Percentiles rank a stretch among this genome's conserved stretches.
phyloP scores from a whole-genome alignment of 2,888 invertebrate species.

The Hemicrepidius hirtus region DNA sequence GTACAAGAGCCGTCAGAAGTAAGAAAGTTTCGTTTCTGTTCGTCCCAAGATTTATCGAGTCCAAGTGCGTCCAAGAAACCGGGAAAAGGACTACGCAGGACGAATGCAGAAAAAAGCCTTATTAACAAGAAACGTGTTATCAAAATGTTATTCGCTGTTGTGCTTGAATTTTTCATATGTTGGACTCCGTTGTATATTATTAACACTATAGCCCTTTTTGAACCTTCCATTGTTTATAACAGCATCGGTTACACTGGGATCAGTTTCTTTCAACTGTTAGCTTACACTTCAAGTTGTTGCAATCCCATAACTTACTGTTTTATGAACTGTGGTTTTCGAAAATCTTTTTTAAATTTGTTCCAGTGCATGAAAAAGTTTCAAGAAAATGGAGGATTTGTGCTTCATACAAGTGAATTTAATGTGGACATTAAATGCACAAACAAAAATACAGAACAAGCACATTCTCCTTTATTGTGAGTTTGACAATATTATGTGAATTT shows the following conservation, averaged over 20 bases:
- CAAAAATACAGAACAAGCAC: conserved; percentile 57
- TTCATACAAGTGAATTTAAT: conserved; percentile 65
- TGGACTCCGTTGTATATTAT: conserved; percentile 80
- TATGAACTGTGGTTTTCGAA: conserved; percentile 80
- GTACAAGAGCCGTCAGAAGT: conserved; percentile 65
- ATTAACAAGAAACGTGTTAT: conserved; percentile 74
- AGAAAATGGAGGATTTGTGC: conserved; percentile 57
- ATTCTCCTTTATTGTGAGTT: conserved; percentile 48
- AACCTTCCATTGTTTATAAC: conserved; percentile 72
- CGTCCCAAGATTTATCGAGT: conserved; percentile 63
- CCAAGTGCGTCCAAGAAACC: conserved; percentile 49
- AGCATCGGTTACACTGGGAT: conserved; percentile 73
- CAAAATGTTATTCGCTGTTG: conserved; percentile 81
- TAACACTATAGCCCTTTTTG: conserved; percentile 76
- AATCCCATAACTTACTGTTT: conserved; percentile 84
- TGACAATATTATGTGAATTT: background rate
- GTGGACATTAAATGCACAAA: conserved; percentile 65
- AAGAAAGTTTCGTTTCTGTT: conserved; percentile 65
- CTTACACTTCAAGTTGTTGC: conserved; percentile 78
- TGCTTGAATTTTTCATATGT: conserved; percentile 82
- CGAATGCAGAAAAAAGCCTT: conserved; percentile 73
- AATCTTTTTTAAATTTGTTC: conserved; percentile 77
- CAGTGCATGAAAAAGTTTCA: conserved; percentile 70
- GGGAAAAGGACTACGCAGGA: conserved; percentile 64
- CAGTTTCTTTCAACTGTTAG: conserved; percentile 75